phyloP scores from a whole-genome alignment of 1,140 invertebrate species.

The Lordiphosa clarofinis region DNA sequence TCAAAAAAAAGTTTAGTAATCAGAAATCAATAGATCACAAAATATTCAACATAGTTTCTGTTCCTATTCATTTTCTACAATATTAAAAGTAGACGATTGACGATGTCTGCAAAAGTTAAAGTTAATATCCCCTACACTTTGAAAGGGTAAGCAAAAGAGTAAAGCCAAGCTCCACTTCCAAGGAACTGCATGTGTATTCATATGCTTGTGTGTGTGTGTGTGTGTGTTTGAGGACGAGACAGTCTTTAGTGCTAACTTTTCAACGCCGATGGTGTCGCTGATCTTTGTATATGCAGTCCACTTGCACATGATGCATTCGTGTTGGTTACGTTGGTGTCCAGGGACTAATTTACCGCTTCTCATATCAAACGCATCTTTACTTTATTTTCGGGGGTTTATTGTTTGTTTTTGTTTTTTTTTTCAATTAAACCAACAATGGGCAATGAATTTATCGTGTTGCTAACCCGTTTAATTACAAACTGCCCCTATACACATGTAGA shows the following conservation, averaged over 20 bases:
- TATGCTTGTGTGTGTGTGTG: slow-evolving; percentile 15
- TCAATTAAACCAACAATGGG: slow-evolving; percentile 61
- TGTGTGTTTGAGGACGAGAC: slow-evolving; percentile 4
- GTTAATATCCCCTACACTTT: background rate
- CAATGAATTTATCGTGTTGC: slow-evolving; percentile 29
- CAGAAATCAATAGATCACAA: no score
- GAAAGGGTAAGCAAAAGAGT: slow-evolving; percentile 13
- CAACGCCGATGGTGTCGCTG: slow-evolving; percentile 74
- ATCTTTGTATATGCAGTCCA: slow-evolving; percentile 34
- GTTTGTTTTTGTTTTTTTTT: slow-evolving; percentile 51
- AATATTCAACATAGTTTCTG: no score
- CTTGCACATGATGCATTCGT: slow-evolving; percentile 54
- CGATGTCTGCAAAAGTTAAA: no score
- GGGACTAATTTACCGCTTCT: slow-evolving; percentile 58
- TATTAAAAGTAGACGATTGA: no score
- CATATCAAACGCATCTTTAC: slow-evolving; percentile 38
- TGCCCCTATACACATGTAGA: slow-evolving; percentile 40
- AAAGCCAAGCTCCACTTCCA: slow-evolving; percentile 34
- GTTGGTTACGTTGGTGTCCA: slow-evolving; percentile 2
- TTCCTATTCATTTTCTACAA: no score
- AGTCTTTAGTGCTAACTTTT: slow-evolving; percentile 40
- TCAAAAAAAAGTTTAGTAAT: no score
- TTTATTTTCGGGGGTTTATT: slow-evolving; percentile 26
- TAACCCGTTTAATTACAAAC: slow-evolving; percentile 42
- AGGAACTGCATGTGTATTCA: slow-evolving; percentile 45